phyloP scores from a whole-genome alignment of 2,888 invertebrate genomes.

The Pycnomerus fuliginosus region DNA sequence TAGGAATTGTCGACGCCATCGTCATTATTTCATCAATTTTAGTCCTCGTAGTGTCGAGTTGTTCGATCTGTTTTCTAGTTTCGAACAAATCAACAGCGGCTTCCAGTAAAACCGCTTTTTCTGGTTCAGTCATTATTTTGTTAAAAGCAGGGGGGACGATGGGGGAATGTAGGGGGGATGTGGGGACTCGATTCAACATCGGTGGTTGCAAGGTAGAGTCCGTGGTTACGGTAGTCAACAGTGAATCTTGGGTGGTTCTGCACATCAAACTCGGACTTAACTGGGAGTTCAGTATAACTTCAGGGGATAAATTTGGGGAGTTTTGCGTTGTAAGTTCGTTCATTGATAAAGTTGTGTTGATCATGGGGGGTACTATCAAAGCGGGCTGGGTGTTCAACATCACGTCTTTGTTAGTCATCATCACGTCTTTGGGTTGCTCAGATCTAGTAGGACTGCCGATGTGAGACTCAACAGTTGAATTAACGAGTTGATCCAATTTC shows the following conservation, averaged over 20 bases:
- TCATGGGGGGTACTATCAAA: slow-evolving; percentile 38
- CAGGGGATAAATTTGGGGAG: slow-evolving; percentile 55
- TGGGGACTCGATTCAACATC: slow-evolving; percentile 49
- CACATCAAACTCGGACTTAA: slow-evolving; percentile 64
- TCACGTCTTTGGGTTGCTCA: slow-evolving; percentile 34
- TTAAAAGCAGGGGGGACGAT: slow-evolving; percentile 57
- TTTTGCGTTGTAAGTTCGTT: slow-evolving; percentile 33
- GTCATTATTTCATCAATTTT: slow-evolving; percentile 34
- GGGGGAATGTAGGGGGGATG: slow-evolving; percentile 27
- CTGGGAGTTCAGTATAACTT: slow-evolving; percentile 62
- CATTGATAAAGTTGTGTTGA: slow-evolving; percentile 35
- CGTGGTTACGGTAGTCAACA: slow-evolving; percentile 26
- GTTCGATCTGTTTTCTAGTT: slow-evolving; percentile 61
- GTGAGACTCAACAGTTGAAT: slow-evolving; percentile 57
- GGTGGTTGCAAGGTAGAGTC: slow-evolving; percentile 32
- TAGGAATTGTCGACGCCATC: slow-evolving; percentile 14
- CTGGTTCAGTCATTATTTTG: no score
- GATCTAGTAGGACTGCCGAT: slow-evolving; percentile 50
- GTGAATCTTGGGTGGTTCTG: slow-evolving; percentile 29
- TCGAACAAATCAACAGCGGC: slow-evolving; percentile 72
- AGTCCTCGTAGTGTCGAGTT: slow-evolving; percentile 45
- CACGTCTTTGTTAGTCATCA: slow-evolving; percentile 39
- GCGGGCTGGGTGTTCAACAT: slow-evolving; percentile 46
- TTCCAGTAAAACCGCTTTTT: slow-evolving; percentile 74
- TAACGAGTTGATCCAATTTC: slow-evolving; percentile 63